Evolutionary conservation across 2,888 invertebrate species (phyloP).

Genomic region (Xestia ashworthii): DNA sequence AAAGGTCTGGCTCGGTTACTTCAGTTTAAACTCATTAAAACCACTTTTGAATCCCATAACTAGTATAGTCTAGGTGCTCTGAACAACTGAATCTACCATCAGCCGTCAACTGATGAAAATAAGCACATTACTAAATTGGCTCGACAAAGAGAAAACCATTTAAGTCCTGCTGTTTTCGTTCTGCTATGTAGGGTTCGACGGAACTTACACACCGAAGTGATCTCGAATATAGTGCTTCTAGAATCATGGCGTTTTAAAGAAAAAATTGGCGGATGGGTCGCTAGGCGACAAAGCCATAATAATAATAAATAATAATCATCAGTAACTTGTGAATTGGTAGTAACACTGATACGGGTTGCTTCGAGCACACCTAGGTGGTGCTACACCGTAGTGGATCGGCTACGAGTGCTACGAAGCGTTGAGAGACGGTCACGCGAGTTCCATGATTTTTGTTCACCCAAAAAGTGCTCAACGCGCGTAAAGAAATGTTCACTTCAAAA

Average conservation of each 20-base stretch:
- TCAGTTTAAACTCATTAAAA: constrained; percentile 58
- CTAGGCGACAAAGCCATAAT: too few species aligned
- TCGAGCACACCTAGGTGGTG: too few species aligned
- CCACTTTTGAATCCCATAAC: constrained; percentile 54
- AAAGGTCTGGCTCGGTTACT: background rate
- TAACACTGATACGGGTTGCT: too few species aligned
- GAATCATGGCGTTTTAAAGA: background rate
- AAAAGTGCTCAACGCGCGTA: too few species aligned
- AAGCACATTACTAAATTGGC: constrained; percentile 78
- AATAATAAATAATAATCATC: too few species aligned
- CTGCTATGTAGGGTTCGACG: constrained; percentile 63
- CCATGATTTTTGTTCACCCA: too few species aligned
- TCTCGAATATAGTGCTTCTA: background rate
- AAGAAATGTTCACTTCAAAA: too few species aligned
- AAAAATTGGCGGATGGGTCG: background rate
- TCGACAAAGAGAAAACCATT: constrained; percentile 79
- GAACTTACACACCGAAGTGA: constrained; percentile 68
- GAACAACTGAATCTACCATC: constrained; percentile 68
- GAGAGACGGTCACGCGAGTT: too few species aligned
- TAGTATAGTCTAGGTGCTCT: constrained; percentile 48
- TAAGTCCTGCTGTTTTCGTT: constrained; percentile 80
- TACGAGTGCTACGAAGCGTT: too few species aligned
- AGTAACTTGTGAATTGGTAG: too few species aligned
- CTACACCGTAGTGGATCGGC: too few species aligned
- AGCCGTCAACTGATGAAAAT: constrained; percentile 76